phyloP scores from a whole-genome alignment of 2,113 vertebrate genomes.

The Anser cygnoides region DNA sequence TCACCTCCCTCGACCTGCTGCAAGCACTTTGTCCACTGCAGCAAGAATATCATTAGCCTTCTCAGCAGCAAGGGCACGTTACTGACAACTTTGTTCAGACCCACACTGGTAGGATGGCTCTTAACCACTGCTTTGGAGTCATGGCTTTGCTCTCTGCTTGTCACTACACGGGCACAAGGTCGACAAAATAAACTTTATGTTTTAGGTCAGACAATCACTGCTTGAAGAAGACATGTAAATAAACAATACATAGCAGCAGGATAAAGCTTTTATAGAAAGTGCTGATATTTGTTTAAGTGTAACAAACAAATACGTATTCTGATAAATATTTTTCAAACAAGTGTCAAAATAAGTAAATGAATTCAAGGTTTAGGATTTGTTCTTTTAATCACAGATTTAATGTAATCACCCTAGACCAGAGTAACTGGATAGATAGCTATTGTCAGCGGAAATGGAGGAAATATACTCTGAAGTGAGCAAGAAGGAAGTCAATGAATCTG shows the following conservation, averaged over 20 bases:
- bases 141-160: neutral
- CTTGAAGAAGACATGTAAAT: neutral
- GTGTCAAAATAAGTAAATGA: neutral
- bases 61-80: neutral
- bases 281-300: neutral
- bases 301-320: neutral
- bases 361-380: neutral
- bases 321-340: neutral
- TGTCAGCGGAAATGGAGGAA: neutral
- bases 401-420: fast-evolving
- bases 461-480: fast-evolving
- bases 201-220: neutral
- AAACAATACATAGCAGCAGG: neutral
- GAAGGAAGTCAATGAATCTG: fast-evolving
- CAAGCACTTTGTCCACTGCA: neutral
- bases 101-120: fast-evolving
- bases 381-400: neutral
- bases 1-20: neutral
- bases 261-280: neutral
- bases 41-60: neutral
- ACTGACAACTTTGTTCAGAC: neutral
- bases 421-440: neutral
- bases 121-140: neutral
- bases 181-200: fast-evolving
- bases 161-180: neutral